A percentile compares a stretch with the other conserved stretches of the same genome.
These are phyloP conservation scores for Oeneis ivallda DNA, from an alignment of 2,888 invertebrate genomes.

Conservation along the genomic window DNA sequence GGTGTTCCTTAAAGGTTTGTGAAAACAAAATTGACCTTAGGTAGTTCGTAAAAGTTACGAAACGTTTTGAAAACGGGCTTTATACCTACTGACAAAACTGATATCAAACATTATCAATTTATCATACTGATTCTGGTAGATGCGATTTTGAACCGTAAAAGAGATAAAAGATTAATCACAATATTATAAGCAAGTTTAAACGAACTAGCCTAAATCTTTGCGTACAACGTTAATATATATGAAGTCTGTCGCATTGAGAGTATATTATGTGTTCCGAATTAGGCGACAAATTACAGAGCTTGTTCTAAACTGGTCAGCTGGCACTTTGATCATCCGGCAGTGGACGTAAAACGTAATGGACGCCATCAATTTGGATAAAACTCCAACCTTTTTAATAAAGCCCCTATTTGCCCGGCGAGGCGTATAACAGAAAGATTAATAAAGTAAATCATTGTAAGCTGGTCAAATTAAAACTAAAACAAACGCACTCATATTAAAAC, in stretches of 20 bases:
- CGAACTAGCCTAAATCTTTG: conserved; percentile 7
- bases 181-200: conserved; percentile 1
- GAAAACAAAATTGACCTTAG: too few species aligned
- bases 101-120: background rate
- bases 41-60: too few species aligned
- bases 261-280: conserved; percentile 26
- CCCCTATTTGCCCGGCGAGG: conserved; percentile 39
- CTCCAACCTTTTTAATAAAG: conserved; percentile 42
- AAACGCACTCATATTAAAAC: conserved; percentile 35
- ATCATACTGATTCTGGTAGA: background rate
- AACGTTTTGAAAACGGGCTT: too few species aligned
- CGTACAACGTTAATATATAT: conserved; percentile 23
- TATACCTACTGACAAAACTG: too few species aligned
- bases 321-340: conserved; percentile 38
- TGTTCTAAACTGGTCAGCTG: conserved; percentile 38
- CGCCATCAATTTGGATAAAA: conserved; percentile 40
- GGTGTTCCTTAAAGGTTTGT: too few species aligned
- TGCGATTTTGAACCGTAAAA: background rate
- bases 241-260: conserved; percentile 22
- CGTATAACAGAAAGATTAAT: conserved; percentile 40
- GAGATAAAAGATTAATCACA: too few species aligned
- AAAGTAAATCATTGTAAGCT: conserved; percentile 42
- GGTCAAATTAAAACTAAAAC: conserved; percentile 41
- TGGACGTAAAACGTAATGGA: conserved; percentile 40
- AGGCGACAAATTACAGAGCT: conserved; percentile 37